Evolutionary conservation across 2,888 invertebrate genomes (phyloP).

Genomic region (Epistrophella euchroma): DNA sequence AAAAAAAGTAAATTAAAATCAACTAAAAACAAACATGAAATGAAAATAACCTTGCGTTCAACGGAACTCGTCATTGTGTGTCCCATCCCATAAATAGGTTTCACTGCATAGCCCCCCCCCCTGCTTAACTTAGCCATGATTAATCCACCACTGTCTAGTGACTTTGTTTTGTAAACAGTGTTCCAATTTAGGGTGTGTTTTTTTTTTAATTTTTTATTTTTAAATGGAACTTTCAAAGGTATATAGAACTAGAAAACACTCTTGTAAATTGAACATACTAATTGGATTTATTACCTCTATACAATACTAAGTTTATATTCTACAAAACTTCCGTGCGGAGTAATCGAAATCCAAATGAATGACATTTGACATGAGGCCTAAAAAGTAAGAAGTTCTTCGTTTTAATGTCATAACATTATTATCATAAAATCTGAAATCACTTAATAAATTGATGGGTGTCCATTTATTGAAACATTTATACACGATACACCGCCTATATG

Average conservation of each 20-base stretch:
- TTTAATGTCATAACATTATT: conserved; percentile 17
- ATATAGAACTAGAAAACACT: background rate
- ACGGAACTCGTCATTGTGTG: background rate
- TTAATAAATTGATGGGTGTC: conserved; percentile 30
- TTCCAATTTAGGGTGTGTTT: conserved; percentile 27
- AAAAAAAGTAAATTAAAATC: background rate
- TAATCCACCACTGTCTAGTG: conserved; percentile 9
- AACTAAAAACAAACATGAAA: background rate
- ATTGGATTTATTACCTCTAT: conserved; percentile 61
- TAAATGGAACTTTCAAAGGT: conserved; percentile 20
- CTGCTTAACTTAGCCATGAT: background rate
- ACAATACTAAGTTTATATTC: background rate
- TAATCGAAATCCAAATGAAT: conserved; percentile 51
- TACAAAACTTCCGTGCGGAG: conserved; percentile 26
- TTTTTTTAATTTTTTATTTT: background rate
- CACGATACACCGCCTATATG: background rate
- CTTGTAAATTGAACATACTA: conserved; percentile 51
- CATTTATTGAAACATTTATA: conserved; percentile 12
- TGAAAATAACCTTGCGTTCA: background rate
- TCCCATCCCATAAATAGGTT: background rate
- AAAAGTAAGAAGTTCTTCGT: background rate
- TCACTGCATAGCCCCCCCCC: background rate
- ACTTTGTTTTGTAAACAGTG: background rate
- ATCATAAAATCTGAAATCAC: conserved; percentile 29
- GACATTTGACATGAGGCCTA: background rate